phyloP scores from a whole-genome alignment of 2,888 invertebrate species.

The Slavum lentiscoides region DNA sequence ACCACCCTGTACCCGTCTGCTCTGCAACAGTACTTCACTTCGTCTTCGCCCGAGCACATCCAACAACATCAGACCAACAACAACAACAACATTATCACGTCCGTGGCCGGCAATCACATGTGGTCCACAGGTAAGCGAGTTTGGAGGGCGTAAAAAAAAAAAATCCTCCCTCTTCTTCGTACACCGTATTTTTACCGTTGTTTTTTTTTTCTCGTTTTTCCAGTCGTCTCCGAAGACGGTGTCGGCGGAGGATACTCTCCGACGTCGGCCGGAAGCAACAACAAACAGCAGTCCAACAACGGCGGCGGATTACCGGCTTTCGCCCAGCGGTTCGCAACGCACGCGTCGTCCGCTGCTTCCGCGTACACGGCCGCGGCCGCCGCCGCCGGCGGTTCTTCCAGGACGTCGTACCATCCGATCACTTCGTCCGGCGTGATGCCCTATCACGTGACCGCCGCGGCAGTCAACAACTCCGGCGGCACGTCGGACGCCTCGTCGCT shows the following conservation, averaged over 20 bases:
- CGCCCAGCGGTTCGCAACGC: constrained; percentile 52
- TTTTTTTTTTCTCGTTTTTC: not conserved
- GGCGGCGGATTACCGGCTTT: constrained; percentile 55
- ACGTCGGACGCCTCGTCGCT: constrained; percentile 29
- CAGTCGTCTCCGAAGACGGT: constrained; percentile 42
- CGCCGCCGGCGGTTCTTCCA: not conserved
- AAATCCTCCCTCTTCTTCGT: too few species aligned
- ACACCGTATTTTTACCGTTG: too few species aligned
- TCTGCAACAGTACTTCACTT: constrained; percentile 32
- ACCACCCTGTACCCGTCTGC: constrained; percentile 14
- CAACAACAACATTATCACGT: constrained; percentile 36
- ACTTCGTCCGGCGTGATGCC: constrained; percentile 25
- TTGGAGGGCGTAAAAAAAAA: too few species aligned
- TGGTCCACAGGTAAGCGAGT: constrained; percentile 39
- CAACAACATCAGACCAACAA: constrained; percentile 31
- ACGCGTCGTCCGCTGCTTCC: constrained; percentile 31
- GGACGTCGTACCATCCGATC: constrained; percentile 45
- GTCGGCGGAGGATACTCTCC: constrained; percentile 48
- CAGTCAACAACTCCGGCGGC: constrained; percentile 31
- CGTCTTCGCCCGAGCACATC: constrained; percentile 41
- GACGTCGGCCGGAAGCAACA: constrained; percentile 1
- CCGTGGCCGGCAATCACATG: constrained; percentile 45
- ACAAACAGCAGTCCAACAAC: constrained; percentile 26
- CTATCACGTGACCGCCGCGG: constrained; percentile 42
- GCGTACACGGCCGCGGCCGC: constrained; percentile 22